A percentile compares a stretch with the other conserved stretches of the same genome.
phyloP scores from a whole-genome alignment of 1,140 invertebrate species.

The Sycophaga agraensis region DNA sequence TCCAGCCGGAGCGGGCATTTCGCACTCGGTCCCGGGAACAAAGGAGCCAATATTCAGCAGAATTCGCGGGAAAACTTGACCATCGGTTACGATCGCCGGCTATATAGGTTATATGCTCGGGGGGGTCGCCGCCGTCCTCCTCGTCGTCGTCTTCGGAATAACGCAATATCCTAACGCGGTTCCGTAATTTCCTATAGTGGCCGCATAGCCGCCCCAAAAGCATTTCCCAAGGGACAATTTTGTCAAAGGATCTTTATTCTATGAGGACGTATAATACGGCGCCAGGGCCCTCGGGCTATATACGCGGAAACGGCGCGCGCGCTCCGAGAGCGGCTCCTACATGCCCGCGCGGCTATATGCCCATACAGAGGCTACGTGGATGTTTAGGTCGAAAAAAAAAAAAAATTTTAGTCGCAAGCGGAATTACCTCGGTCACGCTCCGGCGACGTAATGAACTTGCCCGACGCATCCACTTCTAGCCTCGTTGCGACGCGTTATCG shows the following conservation, averaged over 20 bases:
- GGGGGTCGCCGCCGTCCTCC: background rate
- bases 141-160: slow-evolving; percentile 42
- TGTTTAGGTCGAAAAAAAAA: slow-evolving; percentile 18
- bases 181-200: slow-evolving; percentile 58
- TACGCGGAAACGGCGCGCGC: slow-evolving; percentile 46
- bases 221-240: slow-evolving; percentile 54
- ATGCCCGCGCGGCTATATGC: no score
- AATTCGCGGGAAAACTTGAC: no score
- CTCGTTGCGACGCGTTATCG: no score
- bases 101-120: no score
- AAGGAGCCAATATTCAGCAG: no score
- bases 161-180: slow-evolving; percentile 57
- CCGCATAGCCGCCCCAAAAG: slow-evolving; percentile 49
- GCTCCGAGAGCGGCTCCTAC: no score
- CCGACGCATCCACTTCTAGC: no score
- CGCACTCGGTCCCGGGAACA: no score
- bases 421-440: slow-evolving; percentile 2
- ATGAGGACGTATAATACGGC: slow-evolving; percentile 54
- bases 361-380: slow-evolving; percentile 3
- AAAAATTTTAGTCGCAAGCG: slow-evolving; percentile 9
- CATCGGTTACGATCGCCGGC: no score
- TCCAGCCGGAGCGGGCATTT: no score
- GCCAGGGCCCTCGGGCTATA: slow-evolving; percentile 42
- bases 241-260: slow-evolving; percentile 60
- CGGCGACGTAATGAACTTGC: background rate